Evolutionary conservation across 1,140 invertebrate genomes (phyloP), one percentile per base, ranked within the genome.

Genomic region (Heliconius melpomene): DNA sequence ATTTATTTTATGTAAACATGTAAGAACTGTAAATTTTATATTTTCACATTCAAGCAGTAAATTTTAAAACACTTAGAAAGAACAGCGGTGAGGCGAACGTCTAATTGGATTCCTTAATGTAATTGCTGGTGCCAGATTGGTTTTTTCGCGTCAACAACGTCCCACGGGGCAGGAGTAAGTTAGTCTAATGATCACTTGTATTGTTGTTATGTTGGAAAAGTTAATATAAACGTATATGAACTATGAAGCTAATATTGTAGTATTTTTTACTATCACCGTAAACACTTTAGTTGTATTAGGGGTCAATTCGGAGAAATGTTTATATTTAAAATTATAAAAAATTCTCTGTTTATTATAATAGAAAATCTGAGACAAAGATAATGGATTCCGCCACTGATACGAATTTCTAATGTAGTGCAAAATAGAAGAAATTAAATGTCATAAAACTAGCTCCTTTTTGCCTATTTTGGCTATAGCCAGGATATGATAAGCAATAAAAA

Each of bases 21-120:
- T 6, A 52, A 5, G 40, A 16, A 46, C 40, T 46, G 40, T 46
- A 46, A 46, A 46, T 57, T 57, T 23, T 57, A 23, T 66, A 66
- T 66, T 66, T 66, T 16, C 9, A 66, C 0, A 66, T 29, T 3
- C 1, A 29, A 66, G n/a, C 26, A 26, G 60, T 29, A 16, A 26
- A 66, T 26, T 66, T 66, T 29, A 66, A 46, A 66, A 66, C 60
- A 66, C 81, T 84, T 80, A 52, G 46, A 75, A 70, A 75, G 74
- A 82, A 71, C 81, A 77, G 81, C 75, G 81, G 75, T 77, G 83
- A 82, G 74, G 76, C 79, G 82, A 83, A 81, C 79, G 80, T 87
- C 87, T 91, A 93, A 93, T 93, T 91, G 91, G 88, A 85, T 87
- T 87, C 87, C 91, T 93, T 90, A 83, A 80, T 83, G 89, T 93